These are phyloP conservation scores for Andrena praecox DNA, from an alignment of 2,888 invertebrate species.

Conservation along the genomic window DNA sequence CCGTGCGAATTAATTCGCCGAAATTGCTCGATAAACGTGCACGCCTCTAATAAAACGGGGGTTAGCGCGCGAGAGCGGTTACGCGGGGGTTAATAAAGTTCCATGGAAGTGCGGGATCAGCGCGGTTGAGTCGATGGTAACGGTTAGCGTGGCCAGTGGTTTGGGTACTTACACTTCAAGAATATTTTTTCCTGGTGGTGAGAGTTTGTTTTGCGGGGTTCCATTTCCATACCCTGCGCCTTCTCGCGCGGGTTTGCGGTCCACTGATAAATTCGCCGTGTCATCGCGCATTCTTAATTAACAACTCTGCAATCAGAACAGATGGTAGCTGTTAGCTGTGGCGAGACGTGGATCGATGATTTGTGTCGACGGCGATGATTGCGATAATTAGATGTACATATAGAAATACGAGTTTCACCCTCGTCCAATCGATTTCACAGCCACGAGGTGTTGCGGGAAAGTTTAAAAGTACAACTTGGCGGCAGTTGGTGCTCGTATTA, in stretches of 20 bases:
- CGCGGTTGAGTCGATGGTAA: not conserved
- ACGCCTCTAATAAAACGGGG: not conserved
- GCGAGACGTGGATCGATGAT: no score
- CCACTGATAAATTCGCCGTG: conserved; percentile 84
- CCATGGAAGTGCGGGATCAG: not conserved
- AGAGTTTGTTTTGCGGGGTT: conserved; percentile 80
- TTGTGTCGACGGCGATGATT: no score
- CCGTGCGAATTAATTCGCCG: conserved; percentile 11
- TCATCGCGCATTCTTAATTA: conserved; percentile 84
- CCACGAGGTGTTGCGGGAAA: no score
- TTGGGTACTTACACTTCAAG: conserved; percentile 82
- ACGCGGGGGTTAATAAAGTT: not conserved
- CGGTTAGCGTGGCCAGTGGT: no score
- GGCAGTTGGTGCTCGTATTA: no score
- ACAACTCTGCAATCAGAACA: conserved; percentile 78
- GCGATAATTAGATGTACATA: no score
- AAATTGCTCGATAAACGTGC: conserved; percentile 12
- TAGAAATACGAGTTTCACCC: no score
- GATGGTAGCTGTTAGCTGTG: no score
- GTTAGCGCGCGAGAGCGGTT: not conserved
- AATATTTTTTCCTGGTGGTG: conserved; percentile 80
- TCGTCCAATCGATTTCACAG: no score
- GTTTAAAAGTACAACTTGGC: no score
- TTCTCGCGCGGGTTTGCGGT: conserved; percentile 82
- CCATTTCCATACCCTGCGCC: conserved; percentile 82